Conservation (phyloP, 2,888 invertebrate species). For the Furcula furcula region DNA sequence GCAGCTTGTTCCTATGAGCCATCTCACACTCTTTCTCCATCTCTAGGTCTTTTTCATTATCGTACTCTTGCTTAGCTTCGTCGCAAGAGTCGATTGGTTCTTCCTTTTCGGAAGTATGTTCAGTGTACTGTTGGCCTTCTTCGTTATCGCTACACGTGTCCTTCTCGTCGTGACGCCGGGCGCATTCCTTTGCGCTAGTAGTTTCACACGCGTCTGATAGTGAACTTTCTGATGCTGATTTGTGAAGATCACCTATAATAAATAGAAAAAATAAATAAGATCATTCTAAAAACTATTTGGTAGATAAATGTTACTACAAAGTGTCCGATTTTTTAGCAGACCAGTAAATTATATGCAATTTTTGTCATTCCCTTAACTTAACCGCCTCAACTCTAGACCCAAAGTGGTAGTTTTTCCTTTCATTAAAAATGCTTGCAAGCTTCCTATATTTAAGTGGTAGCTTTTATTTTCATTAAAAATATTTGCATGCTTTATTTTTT, state of each 20-base stretch:
- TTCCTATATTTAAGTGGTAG: too few relatives aligned
- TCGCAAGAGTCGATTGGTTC: constrained; percentile 59
- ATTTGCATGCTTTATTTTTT: too few relatives aligned
- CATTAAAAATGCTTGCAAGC: too few relatives aligned
- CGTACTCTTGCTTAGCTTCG: constrained; percentile 55
- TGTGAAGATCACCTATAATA: constrained; percentile 76
- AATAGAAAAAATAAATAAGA: too few relatives aligned
- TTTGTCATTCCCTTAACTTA: too few relatives aligned
- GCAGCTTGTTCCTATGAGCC: constrained; percentile 50
- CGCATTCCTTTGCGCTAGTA: constrained; percentile 85
- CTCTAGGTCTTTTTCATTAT: constrained; percentile 60
- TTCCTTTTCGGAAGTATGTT: constrained; percentile 37
- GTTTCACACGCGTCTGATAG: constrained; percentile 88
- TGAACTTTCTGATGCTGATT: constrained; percentile 95
- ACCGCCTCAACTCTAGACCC: too few relatives aligned
- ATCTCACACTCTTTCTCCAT: constrained; percentile 40
- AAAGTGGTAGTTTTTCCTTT: too few relatives aligned
- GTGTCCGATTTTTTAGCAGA: too few relatives aligned
- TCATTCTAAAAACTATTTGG: too few relatives aligned
- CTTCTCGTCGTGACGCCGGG: constrained; percentile 86
- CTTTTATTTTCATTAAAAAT: too few relatives aligned
- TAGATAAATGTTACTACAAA: too few relatives aligned
- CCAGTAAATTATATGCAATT: too few relatives aligned
- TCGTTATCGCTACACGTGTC: constrained; percentile 87
- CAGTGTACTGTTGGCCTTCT: constrained; percentile 41